These are phyloP conservation scores for Lepidurus packardi DNA, from an alignment of 1,140 invertebrate genomes.

Conservation along the genomic window DNA sequence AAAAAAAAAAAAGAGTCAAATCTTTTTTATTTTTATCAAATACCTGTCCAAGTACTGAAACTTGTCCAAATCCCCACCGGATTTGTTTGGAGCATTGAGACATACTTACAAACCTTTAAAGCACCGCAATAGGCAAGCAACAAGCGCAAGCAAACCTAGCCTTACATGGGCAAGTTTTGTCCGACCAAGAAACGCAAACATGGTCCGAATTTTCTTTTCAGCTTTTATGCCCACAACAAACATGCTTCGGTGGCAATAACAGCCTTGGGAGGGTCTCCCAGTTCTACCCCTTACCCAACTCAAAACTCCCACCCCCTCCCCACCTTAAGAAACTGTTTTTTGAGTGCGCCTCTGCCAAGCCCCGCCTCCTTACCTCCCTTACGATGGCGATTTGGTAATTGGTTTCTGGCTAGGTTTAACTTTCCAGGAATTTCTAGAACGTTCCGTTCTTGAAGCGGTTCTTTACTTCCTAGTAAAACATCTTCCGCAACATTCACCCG, in stretches of 20 bases:
- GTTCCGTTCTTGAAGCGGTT: neutral
- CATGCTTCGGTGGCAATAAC: constrained; percentile 14
- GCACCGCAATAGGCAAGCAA: neutral
- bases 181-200: neutral
- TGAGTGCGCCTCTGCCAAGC: neutral
- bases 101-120: neutral
- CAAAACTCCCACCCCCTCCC: neutral
- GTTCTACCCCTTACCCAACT: neutral
- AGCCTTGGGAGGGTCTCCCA: neutral
- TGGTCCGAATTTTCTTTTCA: constrained; percentile 8
- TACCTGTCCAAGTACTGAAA: constrained; percentile 12
- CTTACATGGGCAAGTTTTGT: neutral
- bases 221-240: neutral
- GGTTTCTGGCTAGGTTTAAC: neutral
- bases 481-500: neutral
- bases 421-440: neutral
- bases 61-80: neutral
- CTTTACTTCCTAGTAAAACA: neutral
- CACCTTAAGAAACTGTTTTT: neutral
- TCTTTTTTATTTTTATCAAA: neutral
- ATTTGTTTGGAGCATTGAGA: neutral
- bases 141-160: neutral
- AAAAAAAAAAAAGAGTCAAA: neutral
- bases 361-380: neutral
- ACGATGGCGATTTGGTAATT: neutral